Conservation (phyloP, 2,888 invertebrate genomes). For the Kuschelorhynchus macadamiae region DNA sequence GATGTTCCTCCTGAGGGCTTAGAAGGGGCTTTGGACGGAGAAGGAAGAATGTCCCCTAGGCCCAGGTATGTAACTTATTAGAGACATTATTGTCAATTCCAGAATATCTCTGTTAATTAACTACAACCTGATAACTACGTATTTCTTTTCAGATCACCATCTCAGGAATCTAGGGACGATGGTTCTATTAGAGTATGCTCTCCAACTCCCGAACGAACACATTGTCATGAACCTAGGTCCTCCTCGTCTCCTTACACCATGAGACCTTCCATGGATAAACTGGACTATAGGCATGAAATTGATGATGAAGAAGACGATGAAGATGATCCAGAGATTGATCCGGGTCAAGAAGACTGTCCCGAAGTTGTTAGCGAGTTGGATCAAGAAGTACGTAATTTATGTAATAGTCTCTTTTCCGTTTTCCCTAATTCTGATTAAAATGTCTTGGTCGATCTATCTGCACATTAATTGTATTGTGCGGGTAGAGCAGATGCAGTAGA, state of each 20-base stretch:
- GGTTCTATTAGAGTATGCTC: slow-evolving; percentile 70
- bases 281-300: slow-evolving; percentile 59
- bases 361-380: slow-evolving; percentile 54
- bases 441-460: no score
- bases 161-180: slow-evolving; percentile 64
- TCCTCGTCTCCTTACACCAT: slow-evolving; percentile 77
- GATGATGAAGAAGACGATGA: slow-evolving; percentile 63
- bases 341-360: slow-evolving; percentile 66
- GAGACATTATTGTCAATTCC: no score
- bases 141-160: slow-evolving; percentile 58
- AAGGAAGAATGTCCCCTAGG: slow-evolving; percentile 64
- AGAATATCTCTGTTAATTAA: no score
- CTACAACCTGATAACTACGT: background rate
- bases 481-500: no score
- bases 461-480: no score
- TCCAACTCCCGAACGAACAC: slow-evolving; percentile 74
- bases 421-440: no score
- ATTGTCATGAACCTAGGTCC: slow-evolving; percentile 73
- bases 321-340: slow-evolving; percentile 66
- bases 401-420: no score
- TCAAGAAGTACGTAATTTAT: slow-evolving; percentile 48
- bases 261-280: slow-evolving; percentile 76
- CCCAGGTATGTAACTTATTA: slow-evolving; percentile 55
- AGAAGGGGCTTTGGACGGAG: slow-evolving; percentile 69
- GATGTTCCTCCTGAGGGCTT: slow-evolving; percentile 83